These are phyloP conservation scores for Argya squamiceps DNA, from an alignment of 2,797 vertebrate genomes.

Conservation along the genomic window DNA sequence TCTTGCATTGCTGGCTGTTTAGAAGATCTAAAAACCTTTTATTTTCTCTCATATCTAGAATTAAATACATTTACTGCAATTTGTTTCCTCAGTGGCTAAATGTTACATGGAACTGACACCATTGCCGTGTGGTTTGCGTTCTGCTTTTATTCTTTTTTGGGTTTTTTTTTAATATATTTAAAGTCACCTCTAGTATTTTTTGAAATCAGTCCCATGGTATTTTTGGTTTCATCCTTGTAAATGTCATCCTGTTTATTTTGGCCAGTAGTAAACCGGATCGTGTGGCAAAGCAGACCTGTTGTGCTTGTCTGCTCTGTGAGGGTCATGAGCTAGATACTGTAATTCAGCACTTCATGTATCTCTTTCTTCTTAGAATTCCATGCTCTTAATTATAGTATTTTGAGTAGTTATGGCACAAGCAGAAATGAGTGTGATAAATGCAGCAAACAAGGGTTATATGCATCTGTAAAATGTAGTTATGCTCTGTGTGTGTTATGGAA, in stretches of 20 bases:
- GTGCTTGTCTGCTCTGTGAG: background rate
- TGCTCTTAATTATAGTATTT: background rate
- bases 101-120: background rate
- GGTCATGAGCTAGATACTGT: background rate
- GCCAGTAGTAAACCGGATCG: background rate
- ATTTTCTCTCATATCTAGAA: background rate
- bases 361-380: background rate
- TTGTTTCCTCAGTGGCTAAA: background rate
- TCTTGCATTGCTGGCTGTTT: background rate
- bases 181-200: background rate
- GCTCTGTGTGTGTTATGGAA: background rate
- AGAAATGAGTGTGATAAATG: background rate
- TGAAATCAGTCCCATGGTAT: constrained; percentile 8
- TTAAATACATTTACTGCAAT: background rate
- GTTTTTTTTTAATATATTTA: background rate
- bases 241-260: constrained; percentile 55
- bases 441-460: background rate
- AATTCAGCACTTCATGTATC: background rate
- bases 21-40: background rate
- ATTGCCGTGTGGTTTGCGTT: background rate
- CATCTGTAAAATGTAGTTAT: background rate
- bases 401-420: background rate
- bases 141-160: background rate
- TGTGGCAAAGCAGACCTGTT: background rate
- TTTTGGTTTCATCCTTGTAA: constrained; percentile 43